Evolutionary conservation across 2,113 vertebrate genomes (phyloP), one percentile per base, ranked within the genome.

Genomic region (Potamarius usumacintae): DNA sequence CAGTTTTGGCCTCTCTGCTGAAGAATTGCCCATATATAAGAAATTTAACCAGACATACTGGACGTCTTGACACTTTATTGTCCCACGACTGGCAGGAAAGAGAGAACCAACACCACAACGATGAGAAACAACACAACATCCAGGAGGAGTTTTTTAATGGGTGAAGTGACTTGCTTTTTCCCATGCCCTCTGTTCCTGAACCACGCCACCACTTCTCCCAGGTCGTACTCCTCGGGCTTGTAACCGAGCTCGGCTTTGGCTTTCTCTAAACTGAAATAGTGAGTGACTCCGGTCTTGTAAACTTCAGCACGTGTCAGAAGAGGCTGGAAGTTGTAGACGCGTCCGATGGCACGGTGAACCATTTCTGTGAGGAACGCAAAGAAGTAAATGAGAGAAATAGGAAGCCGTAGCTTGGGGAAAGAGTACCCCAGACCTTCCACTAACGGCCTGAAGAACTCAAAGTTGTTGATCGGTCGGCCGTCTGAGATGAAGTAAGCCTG

Each of bases 401-500:
- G 97, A 10, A 99, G 93, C 22, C 96, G 96, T 4, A 93, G 4
- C 2, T 92, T 96, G 0, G 98, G 98, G 92, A 97, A 98, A 0
- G 90, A 62, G 86, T 99, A 99, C 67, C 98, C 97, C 83, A 99
- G 89, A 18, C 97, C 97, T 92, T 99, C 98, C 0, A 99, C 96
- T 0, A 99, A 90, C 0, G 98, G 98, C 78, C 96, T 93, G 91
- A 99, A 97, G 92, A 99, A 99, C 81, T 99, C 97, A 79, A 99
- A 99, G 90, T 97, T 99, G 92, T 99, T 99, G 58, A 99, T 92
- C 0, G 98, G 98, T 30, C 88, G 94, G 57, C 97, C 96, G 0
- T 99, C 97, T 0, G 98, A 99, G 90, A 99, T 96, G 74, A 99
- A 99, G 93, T 99, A 99, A 83, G 97, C 94, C 92, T 99, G 96